Conservation (phyloP, 2,113 vertebrate genomes). For the Clarias magur region DNA sequence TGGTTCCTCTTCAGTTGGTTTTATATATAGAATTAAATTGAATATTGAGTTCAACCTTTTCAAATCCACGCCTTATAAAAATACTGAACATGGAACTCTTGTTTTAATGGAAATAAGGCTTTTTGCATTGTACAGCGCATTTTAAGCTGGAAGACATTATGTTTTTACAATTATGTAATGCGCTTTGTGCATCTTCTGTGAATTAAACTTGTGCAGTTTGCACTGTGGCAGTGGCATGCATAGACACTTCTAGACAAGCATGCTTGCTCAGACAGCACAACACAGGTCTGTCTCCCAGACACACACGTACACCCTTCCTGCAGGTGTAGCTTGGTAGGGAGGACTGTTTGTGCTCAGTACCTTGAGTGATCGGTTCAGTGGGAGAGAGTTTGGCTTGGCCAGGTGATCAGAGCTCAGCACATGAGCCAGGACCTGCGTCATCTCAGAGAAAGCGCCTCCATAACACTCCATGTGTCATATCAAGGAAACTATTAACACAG, state of each 20-base stretch:
- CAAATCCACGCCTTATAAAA: no score
- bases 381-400: conserved; percentile 48
- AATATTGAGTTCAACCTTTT: not conserved
- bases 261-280: conserved; percentile 17
- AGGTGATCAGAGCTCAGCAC: conserved; percentile 49
- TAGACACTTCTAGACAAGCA: conserved; percentile 40
- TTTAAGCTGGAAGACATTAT: not conserved
- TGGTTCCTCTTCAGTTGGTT: not conserved
- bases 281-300: not conserved
- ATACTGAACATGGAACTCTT: not conserved
- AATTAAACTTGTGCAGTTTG: conserved; percentile 52
- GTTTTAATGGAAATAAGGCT: not conserved
- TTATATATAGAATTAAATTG: not conserved
- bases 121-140: not conserved
- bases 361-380: not conserved
- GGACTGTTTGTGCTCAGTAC: not conserved
- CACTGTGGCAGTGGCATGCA: conserved; percentile 26
- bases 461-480: conserved; percentile 57
- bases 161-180: not conserved
- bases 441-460: conserved; percentile 40
- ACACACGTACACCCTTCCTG: not conserved
- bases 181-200: conserved; percentile 46
- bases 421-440: conserved; percentile 35
- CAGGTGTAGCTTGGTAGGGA: conserved; percentile 13
- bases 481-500: conserved; percentile 65